Conservation (phyloP, 2,888 invertebrate genomes). For the Allophyes oxyacanthae region DNA sequence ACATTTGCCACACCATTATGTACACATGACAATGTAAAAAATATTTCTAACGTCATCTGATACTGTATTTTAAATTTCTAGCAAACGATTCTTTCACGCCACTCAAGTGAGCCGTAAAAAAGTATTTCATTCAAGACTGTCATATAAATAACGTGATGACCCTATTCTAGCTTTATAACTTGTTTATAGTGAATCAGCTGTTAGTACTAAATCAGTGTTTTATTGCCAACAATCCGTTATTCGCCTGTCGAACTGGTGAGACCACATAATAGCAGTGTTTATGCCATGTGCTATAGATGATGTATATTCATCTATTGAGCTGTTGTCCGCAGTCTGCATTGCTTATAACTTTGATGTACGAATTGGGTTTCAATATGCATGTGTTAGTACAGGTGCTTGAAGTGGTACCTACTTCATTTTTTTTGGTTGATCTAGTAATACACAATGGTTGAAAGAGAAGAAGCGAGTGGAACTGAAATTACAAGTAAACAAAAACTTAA, state of each 20-base stretch:
- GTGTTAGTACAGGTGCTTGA: constrained; percentile 10
- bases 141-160: constrained; percentile 53
- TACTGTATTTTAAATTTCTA: constrained; percentile 11
- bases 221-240: constrained; percentile 68
- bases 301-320: constrained; percentile 33
- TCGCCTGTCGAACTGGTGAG: constrained; percentile 62
- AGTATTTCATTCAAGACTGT: constrained; percentile 40
- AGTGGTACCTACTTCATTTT: too few relatives aligned
- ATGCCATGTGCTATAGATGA: constrained; percentile 49
- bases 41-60: constrained; percentile 11
- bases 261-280: constrained; percentile 68
- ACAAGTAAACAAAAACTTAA: too few relatives aligned
- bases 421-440: too few relatives aligned
- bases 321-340: constrained; percentile 17
- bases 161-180: constrained; percentile 54
- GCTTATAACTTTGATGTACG: constrained; percentile 48
- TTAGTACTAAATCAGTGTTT: constrained; percentile 72
- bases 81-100: constrained; percentile 35
- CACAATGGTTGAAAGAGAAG: too few relatives aligned
- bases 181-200: constrained; percentile 67
- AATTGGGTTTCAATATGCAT: constrained; percentile 19
- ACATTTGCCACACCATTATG: too few relatives aligned
- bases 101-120: constrained; percentile 44
- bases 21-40: constrained; percentile 11
- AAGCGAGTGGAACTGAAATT: too few relatives aligned